Evolutionary conservation across 1,140 invertebrate genomes (phyloP), one percentile per base, ranked within the genome.

Genomic region (Heliconius hewitsoni): DNA sequence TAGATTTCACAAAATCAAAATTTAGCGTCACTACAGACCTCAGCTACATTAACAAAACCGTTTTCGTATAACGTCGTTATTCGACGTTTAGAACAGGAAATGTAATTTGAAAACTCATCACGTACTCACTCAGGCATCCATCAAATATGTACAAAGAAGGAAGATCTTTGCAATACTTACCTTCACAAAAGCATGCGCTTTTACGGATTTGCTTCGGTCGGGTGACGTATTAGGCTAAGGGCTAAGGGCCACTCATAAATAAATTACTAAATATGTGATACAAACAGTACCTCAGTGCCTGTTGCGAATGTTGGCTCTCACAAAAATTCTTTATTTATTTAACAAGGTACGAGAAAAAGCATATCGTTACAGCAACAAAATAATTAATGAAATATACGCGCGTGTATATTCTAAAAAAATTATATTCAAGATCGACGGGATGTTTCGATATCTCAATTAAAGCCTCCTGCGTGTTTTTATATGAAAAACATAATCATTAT

Each of bases 71-170:
- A 88, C 87, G 86, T 90, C 84, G 87, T 89, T 87, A 86, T 88
- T 86, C 82, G 78, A 83, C 84, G 85, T 87, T 90, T 87, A 90
- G 85, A 84, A 83, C 78, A 80, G 77, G 73, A 87, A 85, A 87
- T 87, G 83, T 82, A 84, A 86, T 92, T 90, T 72, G 82, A 74
- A 90, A 86, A 86, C 85, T 84, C 80, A 55, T 83, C 89, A 86
- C 88, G 89, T 88, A 85, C 83, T 86, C 86, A 83, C 87, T 90
- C 84, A 72, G 81, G 81, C 77, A 81, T 85, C 79, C 81, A 82
- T 92, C 82, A 90, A 91, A 90, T 92, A 92, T 90, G 89, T 89
- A 91, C 91, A 92, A 89, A 91, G 90, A 89, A 89, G 87, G 86
- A 86, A 88, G 83, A 87, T 84, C 86, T 87, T 85, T 86, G 83